These are phyloP conservation scores for Aulostomus chinensis DNA, from an alignment of 2,797 vertebrate genomes.

Conservation along the genomic window DNA sequence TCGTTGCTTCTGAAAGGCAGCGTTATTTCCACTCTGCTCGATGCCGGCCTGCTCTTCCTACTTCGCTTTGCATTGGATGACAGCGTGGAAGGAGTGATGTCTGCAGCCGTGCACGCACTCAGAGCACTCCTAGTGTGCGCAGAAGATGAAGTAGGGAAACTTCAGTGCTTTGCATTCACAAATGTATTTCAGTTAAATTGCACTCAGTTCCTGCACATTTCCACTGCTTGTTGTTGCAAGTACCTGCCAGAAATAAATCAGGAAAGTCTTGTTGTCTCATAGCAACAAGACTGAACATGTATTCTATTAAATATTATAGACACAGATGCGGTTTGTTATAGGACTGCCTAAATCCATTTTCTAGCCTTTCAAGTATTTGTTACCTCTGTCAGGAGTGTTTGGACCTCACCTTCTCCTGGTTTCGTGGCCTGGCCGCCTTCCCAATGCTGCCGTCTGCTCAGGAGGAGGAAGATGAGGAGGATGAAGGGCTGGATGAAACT, in stretches of 20 bases:
- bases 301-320: no score
- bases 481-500: slow-evolving; percentile 74
- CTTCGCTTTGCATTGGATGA: slow-evolving; percentile 95
- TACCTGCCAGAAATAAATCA: no score
- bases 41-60: slow-evolving; percentile 95
- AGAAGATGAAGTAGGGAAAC: slow-evolving; percentile 88
- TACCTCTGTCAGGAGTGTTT: slow-evolving; percentile 83
- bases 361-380: background rate
- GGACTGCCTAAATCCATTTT: no score
- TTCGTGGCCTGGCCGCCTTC: slow-evolving; percentile 84
- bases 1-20: slow-evolving; percentile 81
- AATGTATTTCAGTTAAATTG: no score
- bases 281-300: no score
- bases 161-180: no score
- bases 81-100: slow-evolving; percentile 87
- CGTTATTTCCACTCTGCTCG: slow-evolving; percentile 85
- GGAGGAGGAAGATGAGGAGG: slow-evolving; percentile 86
- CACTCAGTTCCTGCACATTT: no score
- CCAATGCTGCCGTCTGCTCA: slow-evolving; percentile 85
- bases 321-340: no score
- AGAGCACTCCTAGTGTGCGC: slow-evolving; percentile 86
- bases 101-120: slow-evolving; percentile 85
- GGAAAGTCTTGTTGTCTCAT: no score
- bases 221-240: no score
- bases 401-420: slow-evolving; percentile 92